Evolutionary conservation across 2,113 vertebrate species (phyloP).

Genomic region (Carollia perspicillata): DNA sequence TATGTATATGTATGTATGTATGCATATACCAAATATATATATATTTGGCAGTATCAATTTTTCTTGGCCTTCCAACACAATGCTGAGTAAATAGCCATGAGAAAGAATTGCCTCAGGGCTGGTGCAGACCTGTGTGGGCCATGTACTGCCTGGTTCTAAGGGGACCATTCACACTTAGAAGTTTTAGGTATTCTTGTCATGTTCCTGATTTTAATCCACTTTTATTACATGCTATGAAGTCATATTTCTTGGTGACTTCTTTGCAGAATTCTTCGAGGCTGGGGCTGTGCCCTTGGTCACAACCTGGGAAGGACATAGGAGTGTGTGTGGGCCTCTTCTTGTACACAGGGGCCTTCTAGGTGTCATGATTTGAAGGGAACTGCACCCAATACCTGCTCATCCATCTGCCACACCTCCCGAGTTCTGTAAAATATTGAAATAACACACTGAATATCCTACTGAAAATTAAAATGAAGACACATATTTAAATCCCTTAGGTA

Average conservation of each 20-base stretch:
- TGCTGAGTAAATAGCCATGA: not conserved
- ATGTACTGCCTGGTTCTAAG: not conserved
- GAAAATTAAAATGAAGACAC: not conserved
- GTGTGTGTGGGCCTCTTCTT: not conserved
- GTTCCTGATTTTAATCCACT: not conserved
- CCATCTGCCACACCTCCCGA: not conserved
- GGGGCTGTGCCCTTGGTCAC: not conserved
- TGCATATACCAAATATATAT: too few relatives aligned
- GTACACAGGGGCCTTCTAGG: not conserved
- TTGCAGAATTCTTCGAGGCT: not conserved
- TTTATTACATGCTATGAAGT: not conserved
- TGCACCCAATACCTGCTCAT: not conserved
- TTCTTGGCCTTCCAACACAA: not conserved
- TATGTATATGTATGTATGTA: too few relatives aligned
- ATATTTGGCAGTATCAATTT: not conserved
- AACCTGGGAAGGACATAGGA: not conserved
- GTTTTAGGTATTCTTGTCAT: not conserved
- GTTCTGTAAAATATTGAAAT: not conserved
- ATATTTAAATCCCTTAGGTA: not conserved
- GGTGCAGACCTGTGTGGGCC: not conserved
- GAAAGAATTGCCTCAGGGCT: not conserved
- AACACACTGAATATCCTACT: not conserved
- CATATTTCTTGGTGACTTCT: not conserved
- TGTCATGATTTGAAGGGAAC: not conserved
- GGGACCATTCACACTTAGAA: not conserved